Conservation (phyloP, 2,113 vertebrate species). For the Okapia johnstoni region DNA sequence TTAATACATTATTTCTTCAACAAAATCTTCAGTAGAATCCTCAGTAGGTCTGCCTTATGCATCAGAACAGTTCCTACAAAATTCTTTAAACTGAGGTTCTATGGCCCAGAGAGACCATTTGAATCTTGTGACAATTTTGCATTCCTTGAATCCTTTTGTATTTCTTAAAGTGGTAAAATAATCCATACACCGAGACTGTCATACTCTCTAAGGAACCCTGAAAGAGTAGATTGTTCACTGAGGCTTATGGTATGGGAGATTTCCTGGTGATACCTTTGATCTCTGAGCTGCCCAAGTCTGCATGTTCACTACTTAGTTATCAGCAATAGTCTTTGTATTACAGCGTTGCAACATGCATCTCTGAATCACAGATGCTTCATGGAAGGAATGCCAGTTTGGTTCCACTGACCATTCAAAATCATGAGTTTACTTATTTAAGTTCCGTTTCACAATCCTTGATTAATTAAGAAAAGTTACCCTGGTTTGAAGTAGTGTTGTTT, state of each 20-base stretch:
- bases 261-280: neutral
- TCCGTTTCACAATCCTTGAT: conserved; percentile 13
- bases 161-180: neutral
- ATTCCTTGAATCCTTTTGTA: conserved; percentile 3
- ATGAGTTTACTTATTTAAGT: conserved; percentile 28
- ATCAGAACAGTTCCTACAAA: neutral
- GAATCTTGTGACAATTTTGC: neutral
- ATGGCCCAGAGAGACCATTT: neutral
- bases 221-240: neutral
- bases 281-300: neutral
- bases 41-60: neutral
- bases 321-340: neutral
- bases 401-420: neutral
- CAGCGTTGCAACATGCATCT: neutral
- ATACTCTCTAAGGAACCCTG: neutral
- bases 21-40: neutral
- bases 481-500: neutral
- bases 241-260: neutral
- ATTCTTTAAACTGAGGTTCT: neutral
- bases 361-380: neutral
- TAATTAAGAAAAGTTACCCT: neutral
- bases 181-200: neutral
- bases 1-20: neutral
- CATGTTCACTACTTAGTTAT: neutral
- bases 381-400: neutral